Conservation (phyloP, 2,797 vertebrate species). For the Cryptoblepharus egeriae region DNA sequence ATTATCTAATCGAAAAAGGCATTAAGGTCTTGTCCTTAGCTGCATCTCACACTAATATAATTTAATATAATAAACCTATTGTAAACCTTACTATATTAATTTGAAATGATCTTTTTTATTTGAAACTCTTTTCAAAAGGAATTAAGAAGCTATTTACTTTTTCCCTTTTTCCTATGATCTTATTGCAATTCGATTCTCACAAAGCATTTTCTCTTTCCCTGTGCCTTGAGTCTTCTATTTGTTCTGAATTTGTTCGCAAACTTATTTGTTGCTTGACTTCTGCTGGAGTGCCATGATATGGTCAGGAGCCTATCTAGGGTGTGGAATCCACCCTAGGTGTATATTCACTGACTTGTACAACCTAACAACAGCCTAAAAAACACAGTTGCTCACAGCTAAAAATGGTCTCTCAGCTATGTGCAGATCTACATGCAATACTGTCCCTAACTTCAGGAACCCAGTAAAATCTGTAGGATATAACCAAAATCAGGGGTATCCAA, state of each 20-base stretch:
- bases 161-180: neutral
- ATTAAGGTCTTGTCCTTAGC: neutral
- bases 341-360: too few relatives aligned
- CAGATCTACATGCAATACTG: too few relatives aligned
- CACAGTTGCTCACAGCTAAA: too few relatives aligned
- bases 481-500: too few relatives aligned
- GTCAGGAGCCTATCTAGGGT: too few relatives aligned
- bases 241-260: neutral
- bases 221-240: neutral
- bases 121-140: neutral
- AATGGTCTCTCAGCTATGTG: too few relatives aligned
- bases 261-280: neutral
- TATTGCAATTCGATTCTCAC: neutral
- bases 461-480: too few relatives aligned
- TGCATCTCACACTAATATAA: neutral
- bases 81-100: too few relatives aligned
- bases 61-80: neutral
- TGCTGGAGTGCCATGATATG: too few relatives aligned
- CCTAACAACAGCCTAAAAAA: too few relatives aligned
- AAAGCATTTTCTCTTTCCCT: neutral
- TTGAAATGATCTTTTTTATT: neutral
- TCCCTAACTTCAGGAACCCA: too few relatives aligned
- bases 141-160: neutral
- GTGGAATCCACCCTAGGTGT: too few relatives aligned
- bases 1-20: neutral